Evolutionary conservation across 2,888 invertebrate genomes (phyloP), one percentile per base, ranked within the genome.

Genomic region (Drosophila longiperda): DNA sequence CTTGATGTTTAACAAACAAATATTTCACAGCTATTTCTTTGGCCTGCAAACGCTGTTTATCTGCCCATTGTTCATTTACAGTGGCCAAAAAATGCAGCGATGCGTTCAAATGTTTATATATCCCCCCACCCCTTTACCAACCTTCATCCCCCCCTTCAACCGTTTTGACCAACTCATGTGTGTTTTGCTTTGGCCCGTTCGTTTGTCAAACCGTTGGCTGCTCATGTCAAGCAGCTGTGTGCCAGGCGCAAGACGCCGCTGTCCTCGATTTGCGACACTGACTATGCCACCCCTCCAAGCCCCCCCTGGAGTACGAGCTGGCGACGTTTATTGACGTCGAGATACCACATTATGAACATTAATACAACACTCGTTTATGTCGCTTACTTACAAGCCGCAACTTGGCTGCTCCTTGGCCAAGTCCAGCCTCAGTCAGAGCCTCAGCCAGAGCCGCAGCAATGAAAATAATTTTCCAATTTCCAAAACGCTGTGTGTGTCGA

Each of bases 341-440:
- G 91, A 92, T 91, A 91, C 92, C 92, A 91, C 92, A 90, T 91
- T 92, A 91, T 90, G 92, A 92, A 91, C 92, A 92, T 91, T 91
- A 91, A 91, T 91, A 89, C 91, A 91, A 91, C 91, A 92, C 92
- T 91, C 92, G 91, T 91, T 91, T 91, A 91, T 89, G 92, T 90
- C 91, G 91, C 91, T 91, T 91, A 91, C 90, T 89, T 91, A 91
- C 91, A 92, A 91, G 91, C 87, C 64, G 66, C 70, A 73, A 48
- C 66, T 29, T 29, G 67, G 33, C 53, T 59, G 70, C 74, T 78
- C 65, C 78, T 63, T 64, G 57, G 64, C 53, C 52, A 70, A 50
- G 76, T 83, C 80, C 83, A 69, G 69, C 68, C 45, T 23, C 52
- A 52, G 33, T 3, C 20, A 23, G 26, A 38, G 45, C 59, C 26